Base-by-base conservation (phyloP, 2,113 vertebrate genomes). In the Noturus placidus region DNA sequence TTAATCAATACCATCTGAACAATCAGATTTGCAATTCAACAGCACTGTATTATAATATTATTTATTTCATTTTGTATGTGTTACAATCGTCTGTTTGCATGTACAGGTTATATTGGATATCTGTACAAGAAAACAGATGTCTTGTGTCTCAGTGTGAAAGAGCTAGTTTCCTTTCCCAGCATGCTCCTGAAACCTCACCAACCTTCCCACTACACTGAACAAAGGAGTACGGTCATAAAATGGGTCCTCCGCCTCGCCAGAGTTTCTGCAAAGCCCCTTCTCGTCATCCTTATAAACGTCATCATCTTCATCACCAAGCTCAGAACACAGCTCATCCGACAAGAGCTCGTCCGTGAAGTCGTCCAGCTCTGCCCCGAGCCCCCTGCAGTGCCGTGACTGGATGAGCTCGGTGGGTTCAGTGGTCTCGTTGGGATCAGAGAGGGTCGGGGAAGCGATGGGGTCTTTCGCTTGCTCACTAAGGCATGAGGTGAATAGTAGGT, bases 121-220 rank as follows among this genome's bases (percentile, higher is more conserved):
- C 38, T 80, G 56, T 59, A 61, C 46, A 30, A 52, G 74, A 69
- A 80, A 27, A 35, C 38, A 65, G 70, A 46, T 90, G 92, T 86
- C 91, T 89, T 86, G 85, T 83, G 57, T 95, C 95, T 95, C 95
- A 93, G 91, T 69, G 92, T 96, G 95, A 98, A 98, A 99, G 97
- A 99, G 97, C 98, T 98, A 97, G 97, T 96, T 96, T 97, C 97
- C 96, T 97, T 93, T 96, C 96, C 95, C 97, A 95, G 97, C 97
- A 96, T 97, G 96, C 97, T 96, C 96, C 97, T 95, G 94, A 95
- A 96, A 96, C 97, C 98, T 98, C 97, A 99, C 98, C 97, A 99
- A 99, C 98, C 98, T 99, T 97, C 98, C 98, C 96, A 99, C 98
- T 97, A 99, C 96, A 98, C 97, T 99, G 98, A 99, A 99, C 97